Conservation (phyloP, 2,797 vertebrate species). For the Rallus crepitans region DNA sequence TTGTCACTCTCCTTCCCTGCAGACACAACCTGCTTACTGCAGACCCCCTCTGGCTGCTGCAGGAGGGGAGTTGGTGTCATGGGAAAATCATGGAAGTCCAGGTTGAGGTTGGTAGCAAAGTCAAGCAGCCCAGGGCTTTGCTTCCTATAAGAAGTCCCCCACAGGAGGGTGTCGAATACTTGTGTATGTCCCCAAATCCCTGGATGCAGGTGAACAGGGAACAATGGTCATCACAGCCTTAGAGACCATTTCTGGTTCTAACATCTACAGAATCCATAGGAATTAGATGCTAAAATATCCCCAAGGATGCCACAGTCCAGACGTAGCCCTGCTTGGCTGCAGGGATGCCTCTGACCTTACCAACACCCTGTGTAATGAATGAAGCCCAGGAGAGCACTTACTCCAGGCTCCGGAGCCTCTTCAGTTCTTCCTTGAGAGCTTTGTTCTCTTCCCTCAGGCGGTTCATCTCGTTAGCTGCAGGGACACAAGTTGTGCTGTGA, state of each 20-base stretch:
- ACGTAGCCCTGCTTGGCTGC: rapidly evolving
- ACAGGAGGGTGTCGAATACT: rapidly evolving
- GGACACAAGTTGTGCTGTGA: not conserved
- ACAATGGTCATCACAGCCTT: not conserved
- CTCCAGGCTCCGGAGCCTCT: slow-evolving; percentile 78
- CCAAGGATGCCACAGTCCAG: not conserved
- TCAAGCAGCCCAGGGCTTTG: not conserved
- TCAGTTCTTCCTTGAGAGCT: slow-evolving; percentile 86
- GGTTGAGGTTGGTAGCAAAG: rapidly evolving
- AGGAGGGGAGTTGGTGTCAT: not conserved
- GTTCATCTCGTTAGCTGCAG: slow-evolving; percentile 86
- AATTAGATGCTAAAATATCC: not conserved
- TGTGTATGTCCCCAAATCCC: not conserved
- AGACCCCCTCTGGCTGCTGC: not conserved
- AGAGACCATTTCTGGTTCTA: rapidly evolving
- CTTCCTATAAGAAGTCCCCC: not conserved
- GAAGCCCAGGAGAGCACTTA: slow-evolving; percentile 73
- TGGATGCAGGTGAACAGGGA: not conserved
- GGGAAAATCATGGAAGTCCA: not conserved
- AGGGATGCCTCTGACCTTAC: not conserved
- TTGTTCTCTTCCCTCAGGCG: slow-evolving; percentile 89
- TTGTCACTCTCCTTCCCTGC: not conserved
- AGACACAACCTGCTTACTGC: not conserved
- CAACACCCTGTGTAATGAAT: not conserved
- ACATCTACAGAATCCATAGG: not conserved